These are phyloP conservation scores for Okamejei kenojei DNA, from an alignment of 2,797 vertebrate species.

Conservation along the genomic window DNA sequence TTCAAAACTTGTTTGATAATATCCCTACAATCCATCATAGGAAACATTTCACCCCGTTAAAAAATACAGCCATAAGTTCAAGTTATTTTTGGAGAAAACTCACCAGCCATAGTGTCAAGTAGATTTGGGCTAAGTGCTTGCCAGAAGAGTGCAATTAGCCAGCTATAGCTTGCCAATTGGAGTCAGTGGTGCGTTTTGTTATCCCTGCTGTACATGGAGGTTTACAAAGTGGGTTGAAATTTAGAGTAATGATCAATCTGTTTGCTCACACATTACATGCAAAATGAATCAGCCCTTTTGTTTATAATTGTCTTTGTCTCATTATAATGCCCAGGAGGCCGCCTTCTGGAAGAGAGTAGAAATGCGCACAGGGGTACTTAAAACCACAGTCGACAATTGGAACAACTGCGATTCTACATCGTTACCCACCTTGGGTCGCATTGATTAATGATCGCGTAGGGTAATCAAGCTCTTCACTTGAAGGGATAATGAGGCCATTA, in stretches of 20 bases:
- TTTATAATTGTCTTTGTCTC: background rate
- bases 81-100: background rate
- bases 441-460: background rate
- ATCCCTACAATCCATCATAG: too few species aligned
- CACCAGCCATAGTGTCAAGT: background rate
- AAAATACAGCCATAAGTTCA: too few species aligned
- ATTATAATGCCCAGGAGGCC: background rate
- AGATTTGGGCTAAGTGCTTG: background rate
- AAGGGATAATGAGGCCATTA: background rate
- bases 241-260: background rate
- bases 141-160: background rate
- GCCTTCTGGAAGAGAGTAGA: conserved; percentile 7
- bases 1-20: too few species aligned
- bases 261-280: background rate
- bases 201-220: background rate
- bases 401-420: background rate
- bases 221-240: background rate
- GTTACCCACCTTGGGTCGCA: background rate
- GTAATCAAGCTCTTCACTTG: background rate
- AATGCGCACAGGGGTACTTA: background rate
- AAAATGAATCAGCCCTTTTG: background rate
- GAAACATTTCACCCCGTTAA: too few species aligned
- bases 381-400: background rate
- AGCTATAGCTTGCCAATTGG: background rate
- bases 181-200: background rate